Base-by-base conservation (phyloP, 2,797 vertebrate genomes). In the Alcedo atthis region DNA sequence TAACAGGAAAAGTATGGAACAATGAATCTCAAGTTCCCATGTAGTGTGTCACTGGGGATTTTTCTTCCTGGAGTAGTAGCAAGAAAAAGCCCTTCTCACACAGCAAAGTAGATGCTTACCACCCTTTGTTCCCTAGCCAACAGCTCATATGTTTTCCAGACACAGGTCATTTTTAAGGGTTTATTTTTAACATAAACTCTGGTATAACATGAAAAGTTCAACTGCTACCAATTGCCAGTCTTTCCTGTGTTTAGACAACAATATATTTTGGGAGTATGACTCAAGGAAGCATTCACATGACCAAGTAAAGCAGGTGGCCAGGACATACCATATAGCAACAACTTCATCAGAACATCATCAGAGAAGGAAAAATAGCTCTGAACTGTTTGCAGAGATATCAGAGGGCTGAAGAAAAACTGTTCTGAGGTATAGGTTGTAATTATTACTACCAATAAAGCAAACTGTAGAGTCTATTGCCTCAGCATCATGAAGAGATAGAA, bases 201-300 rank as follows among this genome's bases (percentile, higher is more conserved):
- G 55, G 68, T 82, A 59, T 70, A 70, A 80, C 42, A 86, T 63
- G 68, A 45, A 87, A 87, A 82, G 35, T 82, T 85, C 51, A 79
- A 37, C 55, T 49, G 75, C 75, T 70, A 87, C n/a, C 19, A 55
- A 79, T 88, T 94, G 77, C 73, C 85, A 85, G 55, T 57, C 77
- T 86, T 79, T 33, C 81, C 77, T 51, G 35, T 63, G 94, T 92
- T 90, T 75, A 89, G 81, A 76, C 71, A 93, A 90, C 83, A 91
- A 90, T 64, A 10, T 89, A 95, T 91, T 91, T 93, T 81, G 63
- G 90, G 87, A 93, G 55, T 79, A 86, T 92, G 90, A 96, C 94
- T 96, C 91, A 94, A 87, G 77, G 87, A 86, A 90, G 51, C 67
- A 62, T 85, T 92, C 93, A 94, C 59, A 91, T 92, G 90, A 90